These are phyloP conservation scores for Pygmarrhopalites habei DNA, from an alignment of 1,140 invertebrate species.

Conservation along the genomic window DNA sequence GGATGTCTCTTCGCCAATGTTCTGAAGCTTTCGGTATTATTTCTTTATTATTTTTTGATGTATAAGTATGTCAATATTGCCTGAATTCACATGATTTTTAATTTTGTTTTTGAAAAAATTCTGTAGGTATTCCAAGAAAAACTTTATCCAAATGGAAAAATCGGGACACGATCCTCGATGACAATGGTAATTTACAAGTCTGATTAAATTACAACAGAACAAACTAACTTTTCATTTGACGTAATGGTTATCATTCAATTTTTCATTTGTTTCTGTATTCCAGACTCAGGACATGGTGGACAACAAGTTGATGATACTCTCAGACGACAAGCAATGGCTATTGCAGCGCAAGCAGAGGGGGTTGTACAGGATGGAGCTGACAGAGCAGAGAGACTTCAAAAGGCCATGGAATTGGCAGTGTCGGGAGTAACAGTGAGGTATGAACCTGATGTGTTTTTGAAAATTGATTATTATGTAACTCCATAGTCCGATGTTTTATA, in stretches of 20 bases:
- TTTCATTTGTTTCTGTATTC: not conserved
- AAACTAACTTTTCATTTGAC: not conserved
- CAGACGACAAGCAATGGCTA: constrained; percentile 6
- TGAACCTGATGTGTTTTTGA: constrained; percentile 11
- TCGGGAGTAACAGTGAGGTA: constrained; percentile 37
- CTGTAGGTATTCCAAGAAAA: constrained; percentile 36
- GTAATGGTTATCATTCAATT: not conserved
- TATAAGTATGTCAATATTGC: too few species aligned
- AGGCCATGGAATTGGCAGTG: constrained; percentile 36
- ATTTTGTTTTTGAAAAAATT: too few species aligned
- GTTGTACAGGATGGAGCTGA: constrained; percentile 19
- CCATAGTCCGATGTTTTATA: too few species aligned
- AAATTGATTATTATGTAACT: too few species aligned
- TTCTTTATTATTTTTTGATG: too few species aligned
- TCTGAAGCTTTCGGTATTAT: constrained; percentile 32
- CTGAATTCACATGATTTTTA: too few species aligned
- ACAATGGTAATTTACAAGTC: not conserved
- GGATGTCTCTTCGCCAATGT: constrained; percentile 28
- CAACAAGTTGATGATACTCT: not conserved
- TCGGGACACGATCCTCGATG: constrained; percentile 11
- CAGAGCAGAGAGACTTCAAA: constrained; percentile 33
- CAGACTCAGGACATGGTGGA: constrained; percentile 6
- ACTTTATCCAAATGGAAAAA: constrained; percentile 32
- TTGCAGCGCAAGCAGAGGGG: not conserved
- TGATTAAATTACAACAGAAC: not conserved